Evolutionary conservation across 2,113 vertebrate species (phyloP).

Genomic region (Thinocorus orbignyianus): DNA sequence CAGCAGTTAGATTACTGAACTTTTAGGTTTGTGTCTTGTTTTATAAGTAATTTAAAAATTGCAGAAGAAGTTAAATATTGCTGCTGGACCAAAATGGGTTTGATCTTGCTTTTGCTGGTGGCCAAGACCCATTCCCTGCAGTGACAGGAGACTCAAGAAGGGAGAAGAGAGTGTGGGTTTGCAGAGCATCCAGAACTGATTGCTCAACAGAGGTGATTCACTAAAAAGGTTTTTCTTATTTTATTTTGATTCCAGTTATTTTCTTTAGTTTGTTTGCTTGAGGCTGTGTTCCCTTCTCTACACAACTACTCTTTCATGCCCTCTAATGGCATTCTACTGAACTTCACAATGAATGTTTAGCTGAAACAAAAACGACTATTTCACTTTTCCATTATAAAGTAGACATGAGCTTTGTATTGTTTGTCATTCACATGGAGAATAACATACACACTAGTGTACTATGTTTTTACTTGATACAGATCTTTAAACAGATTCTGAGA

Average conservation of each 20-base stretch:
- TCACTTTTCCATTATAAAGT: neutral
- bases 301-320: slow-evolving; percentile 83
- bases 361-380: neutral
- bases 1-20: slow-evolving; percentile 2
- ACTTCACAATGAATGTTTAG: slow-evolving; percentile 34
- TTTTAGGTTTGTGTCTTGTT: neutral
- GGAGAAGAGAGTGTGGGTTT: neutral
- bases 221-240: neutral
- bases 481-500: neutral
- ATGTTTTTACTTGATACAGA: neutral
- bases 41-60: neutral
- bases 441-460: neutral
- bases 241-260: slow-evolving; percentile 9
- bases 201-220: neutral
- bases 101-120: neutral
- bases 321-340: slow-evolving; percentile 81
- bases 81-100: neutral
- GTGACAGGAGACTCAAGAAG: neutral
- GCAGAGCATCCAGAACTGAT: neutral
- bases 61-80: neutral
- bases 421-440: neutral
- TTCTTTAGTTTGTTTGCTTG: neutral
- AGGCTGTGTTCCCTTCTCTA: neutral
- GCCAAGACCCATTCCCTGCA: neutral
- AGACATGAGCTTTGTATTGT: neutral